Evolutionary conservation across 2,797 vertebrate genomes (phyloP).

Genomic region (Bovichtus diacanthus): DNA sequence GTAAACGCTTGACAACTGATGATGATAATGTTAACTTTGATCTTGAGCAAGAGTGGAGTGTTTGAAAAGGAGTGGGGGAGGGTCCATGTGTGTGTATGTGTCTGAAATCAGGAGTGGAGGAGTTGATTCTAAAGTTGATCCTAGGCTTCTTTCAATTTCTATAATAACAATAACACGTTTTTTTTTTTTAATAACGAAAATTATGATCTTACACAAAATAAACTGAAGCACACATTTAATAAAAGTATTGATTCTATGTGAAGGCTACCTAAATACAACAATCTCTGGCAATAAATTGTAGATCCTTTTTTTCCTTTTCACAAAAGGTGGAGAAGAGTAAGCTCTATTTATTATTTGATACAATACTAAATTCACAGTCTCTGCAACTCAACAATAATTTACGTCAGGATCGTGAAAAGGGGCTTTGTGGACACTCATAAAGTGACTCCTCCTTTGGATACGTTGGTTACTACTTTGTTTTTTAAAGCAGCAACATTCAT

Average conservation of each 20-base stretch:
- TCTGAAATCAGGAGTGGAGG: background rate
- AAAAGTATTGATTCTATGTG: background rate
- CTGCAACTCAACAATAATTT: background rate
- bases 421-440: background rate
- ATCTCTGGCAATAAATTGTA: background rate
- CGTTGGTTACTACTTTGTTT: too few relatives aligned
- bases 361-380: background rate
- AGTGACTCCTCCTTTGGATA: background rate
- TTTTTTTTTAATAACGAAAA: background rate
- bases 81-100: slow-evolving; percentile 4
- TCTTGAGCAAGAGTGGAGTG: background rate
- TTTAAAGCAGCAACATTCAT: too few relatives aligned
- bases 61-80: slow-evolving; percentile 16
- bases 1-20: background rate
- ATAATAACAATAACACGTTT: background rate
- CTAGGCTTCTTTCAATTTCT: too few relatives aligned
- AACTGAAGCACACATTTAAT: background rate
- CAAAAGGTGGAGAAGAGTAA: too few relatives aligned
- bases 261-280: background rate
- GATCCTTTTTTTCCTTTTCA: background rate
- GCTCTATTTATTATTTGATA: too few relatives aligned
- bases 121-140: background rate
- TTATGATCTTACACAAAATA: background rate
- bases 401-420: background rate
- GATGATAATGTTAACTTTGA: background rate